A percentile compares a stretch with the other conserved stretches of the same genome.
Evolutionary conservation across 2,888 invertebrate species (phyloP).

Genomic region (Argyresthia albistria): DNA sequence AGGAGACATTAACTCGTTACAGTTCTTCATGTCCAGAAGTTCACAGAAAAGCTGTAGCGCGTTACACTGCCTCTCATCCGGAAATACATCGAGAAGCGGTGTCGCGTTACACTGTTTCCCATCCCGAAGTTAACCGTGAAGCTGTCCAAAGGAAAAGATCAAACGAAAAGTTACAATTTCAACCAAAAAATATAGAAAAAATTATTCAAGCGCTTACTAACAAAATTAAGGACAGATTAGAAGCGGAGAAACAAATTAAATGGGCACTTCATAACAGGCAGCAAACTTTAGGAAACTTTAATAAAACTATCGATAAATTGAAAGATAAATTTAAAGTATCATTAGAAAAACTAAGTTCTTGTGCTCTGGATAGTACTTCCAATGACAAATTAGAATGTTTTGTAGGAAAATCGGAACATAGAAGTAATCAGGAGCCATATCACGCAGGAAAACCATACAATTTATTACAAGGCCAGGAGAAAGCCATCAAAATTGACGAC

Average conservation of each 20-base stretch:
- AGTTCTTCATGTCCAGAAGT: too few relatives aligned
- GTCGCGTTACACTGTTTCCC: too few relatives aligned
- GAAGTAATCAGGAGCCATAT: conserved; percentile 7
- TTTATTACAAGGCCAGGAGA: background rate
- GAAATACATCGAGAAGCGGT: too few relatives aligned
- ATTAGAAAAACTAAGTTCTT: conserved; percentile 6
- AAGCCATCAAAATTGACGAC: conserved; percentile 4
- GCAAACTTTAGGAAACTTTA: too few relatives aligned
- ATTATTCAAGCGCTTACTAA: conserved; percentile 8
- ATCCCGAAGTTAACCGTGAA: too few relatives aligned
- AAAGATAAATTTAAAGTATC: conserved; percentile 6
- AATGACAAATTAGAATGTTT: conserved; percentile 8
- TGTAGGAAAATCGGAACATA: conserved; percentile 7
- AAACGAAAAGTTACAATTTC: conserved; percentile 7
- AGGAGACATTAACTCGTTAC: too few relatives aligned
- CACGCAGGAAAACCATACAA: conserved; percentile 4
- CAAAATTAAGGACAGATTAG: conserved; percentile 9
- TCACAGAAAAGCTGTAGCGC: too few relatives aligned
- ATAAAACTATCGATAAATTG: conserved; percentile 6
- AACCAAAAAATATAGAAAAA: conserved; percentile 4
- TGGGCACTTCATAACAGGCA: conserved; percentile 8
- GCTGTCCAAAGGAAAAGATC: conserved; percentile 9
- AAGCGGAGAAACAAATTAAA: conserved; percentile 9
- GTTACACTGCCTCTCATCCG: too few relatives aligned
- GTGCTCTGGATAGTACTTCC: conserved; percentile 3